These are phyloP conservation scores for Poeciliopsis paucimaculata DNA, from an alignment of 2,797 vertebrate species.

Conservation along the genomic window DNA sequence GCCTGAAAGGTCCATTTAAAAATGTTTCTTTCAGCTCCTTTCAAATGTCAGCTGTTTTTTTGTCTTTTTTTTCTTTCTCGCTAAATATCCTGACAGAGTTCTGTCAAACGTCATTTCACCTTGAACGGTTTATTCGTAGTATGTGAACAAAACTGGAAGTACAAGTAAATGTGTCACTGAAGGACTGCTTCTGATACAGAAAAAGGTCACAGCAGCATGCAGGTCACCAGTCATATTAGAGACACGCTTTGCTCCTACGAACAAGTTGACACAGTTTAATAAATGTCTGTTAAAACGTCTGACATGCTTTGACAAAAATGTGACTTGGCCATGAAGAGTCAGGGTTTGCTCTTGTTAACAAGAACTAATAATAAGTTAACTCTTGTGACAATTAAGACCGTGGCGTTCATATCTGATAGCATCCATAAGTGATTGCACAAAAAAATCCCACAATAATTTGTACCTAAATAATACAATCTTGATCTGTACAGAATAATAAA, in stretches of 20 bases:
- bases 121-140: not conserved
- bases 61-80: not conserved
- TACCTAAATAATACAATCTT: no score
- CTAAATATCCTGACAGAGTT: not conserved
- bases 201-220: not conserved
- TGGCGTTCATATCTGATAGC: not conserved
- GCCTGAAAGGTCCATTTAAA: not conserved
- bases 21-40: constrained; percentile 1
- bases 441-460: not conserved
- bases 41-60: not conserved
- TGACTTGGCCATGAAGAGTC: not conserved
- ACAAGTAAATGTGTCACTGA: not conserved
- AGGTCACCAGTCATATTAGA: not conserved
- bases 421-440: not conserved
- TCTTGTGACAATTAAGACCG: not conserved
- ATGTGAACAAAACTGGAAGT: not conserved
- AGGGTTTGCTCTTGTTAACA: not conserved
- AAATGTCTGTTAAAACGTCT: not conserved
- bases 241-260: not conserved
- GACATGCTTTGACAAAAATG: not conserved
- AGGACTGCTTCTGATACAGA: not conserved
- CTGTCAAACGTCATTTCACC: not conserved
- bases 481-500: not conserved
- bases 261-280: not conserved
- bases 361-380: not conserved